phyloP scores from a whole-genome alignment of 2,888 invertebrate genomes.

The Eilema sororculum region DNA sequence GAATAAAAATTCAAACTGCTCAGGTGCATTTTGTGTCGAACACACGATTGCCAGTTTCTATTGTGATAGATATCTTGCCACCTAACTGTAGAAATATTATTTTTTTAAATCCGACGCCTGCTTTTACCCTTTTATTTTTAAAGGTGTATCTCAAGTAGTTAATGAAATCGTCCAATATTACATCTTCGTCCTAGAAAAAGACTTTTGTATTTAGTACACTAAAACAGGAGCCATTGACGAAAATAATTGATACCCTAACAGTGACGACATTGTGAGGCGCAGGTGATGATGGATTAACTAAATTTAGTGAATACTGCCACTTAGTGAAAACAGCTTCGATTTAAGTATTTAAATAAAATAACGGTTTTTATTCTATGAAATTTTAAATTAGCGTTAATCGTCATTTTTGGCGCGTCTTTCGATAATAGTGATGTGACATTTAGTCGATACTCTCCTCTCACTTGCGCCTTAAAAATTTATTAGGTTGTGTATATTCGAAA shows the following conservation, averaged over 20 bases:
- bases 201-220: slow-evolving; percentile 83
- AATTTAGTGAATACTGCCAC: slow-evolving; percentile 46
- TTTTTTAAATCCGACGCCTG: slow-evolving; percentile 66
- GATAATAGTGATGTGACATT: slow-evolving; percentile 39
- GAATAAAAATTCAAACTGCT: slow-evolving; percentile 58
- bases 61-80: slow-evolving; percentile 85
- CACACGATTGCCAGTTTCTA: slow-evolving; percentile 68
- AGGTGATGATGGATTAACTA: slow-evolving; percentile 59
- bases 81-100: slow-evolving; percentile 57
- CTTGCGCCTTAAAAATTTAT: slow-evolving; percentile 64
- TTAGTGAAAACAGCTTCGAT: slow-evolving; percentile 40
- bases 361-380: slow-evolving; percentile 43
- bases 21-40: slow-evolving; percentile 64
- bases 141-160: slow-evolving; percentile 64
- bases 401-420: slow-evolving; percentile 45
- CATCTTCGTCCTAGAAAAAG: slow-evolving; percentile 85
- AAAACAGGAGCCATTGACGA: slow-evolving; percentile 65
- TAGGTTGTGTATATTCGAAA: slow-evolving; percentile 75
- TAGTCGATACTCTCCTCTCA: slow-evolving; percentile 56
- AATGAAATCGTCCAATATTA: slow-evolving; percentile 83
- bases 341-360: slow-evolving; percentile 32
- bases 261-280: slow-evolving; percentile 54
- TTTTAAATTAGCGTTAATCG: slow-evolving; percentile 39
- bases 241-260: slow-evolving; percentile 59
- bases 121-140: slow-evolving; percentile 62